Evolutionary conservation across 1,140 invertebrate species (phyloP), one percentile per base, ranked within the genome.

Genomic region (Drosophila leontia): DNA sequence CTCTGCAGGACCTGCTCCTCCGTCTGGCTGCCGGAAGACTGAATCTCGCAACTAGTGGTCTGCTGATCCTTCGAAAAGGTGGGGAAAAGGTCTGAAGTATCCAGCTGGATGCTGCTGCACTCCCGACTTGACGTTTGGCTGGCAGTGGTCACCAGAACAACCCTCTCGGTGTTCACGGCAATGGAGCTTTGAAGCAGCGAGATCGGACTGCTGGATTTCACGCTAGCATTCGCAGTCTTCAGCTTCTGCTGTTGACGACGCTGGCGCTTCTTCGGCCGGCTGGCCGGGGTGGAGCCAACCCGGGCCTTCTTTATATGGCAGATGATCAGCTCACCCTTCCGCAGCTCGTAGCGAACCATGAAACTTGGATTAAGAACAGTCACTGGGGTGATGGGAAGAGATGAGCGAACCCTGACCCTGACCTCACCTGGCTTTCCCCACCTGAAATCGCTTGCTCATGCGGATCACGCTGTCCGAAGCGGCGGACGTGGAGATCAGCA

Each of bases 301-400:
- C 47, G 15, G 0, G 17, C 29, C 15, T 32, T 39, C 13, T 50
- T 70, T 8, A 64, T 15, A 7, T 64, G 64, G 0, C 37, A 11
- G 26, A 88, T 63, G n/a, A 44, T 45, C 34, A 87, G 51, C 5
- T 57, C 11, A 1, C 60, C 71, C 1, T 45, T 34, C 7, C 45
- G 48, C 50, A 87, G 37, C 8, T 58, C 55, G 35, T 61, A 90
- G n/a, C 63, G 76, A 13, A 87, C 13, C 11, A 70, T 8, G 13
- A 62, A 80, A 26, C 83, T 87, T 4, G 1, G 19, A 55, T 39
- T 3, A 3, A 19, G 6, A 19, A 8, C 5, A 34, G 13, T 23
- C 19, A 47, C 23, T 62, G 19, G 15, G 3, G 12, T 39, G 47
- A 23, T 8, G 17, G n/a, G 2, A 17, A 11, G 19, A 11, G 11